Evolutionary conservation across 1,140 invertebrate genomes (phyloP), one percentile per base, ranked within the genome.

Genomic region (Prorops nasuta): DNA sequence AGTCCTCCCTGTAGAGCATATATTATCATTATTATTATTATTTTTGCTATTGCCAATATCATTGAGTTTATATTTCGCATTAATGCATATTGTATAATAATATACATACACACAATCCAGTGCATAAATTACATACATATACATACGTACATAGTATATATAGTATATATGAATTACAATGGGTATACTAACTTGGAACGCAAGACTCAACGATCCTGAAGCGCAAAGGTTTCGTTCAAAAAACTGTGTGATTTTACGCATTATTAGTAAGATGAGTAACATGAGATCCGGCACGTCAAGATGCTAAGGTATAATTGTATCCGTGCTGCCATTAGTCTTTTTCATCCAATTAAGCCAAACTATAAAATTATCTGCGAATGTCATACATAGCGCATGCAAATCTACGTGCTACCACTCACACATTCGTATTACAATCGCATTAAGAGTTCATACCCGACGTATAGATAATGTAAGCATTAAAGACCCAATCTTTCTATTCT

Each of bases 301-400:
- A 64, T 55, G 51, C 48, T 63, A 41, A 49, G 44, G 60, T 63
- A 64, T 57, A 63, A 57, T 50, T 72, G 51, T 69, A 67, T 57
- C 55, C 56, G 66, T 71, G 56, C 67, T 73, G 69, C 63, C 66
- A 66, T 69, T 71, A 73, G 59, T 52, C 48, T 71, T 59, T 56
- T 52, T 18, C 20, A 38, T 21, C 22, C 20, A 34, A 39, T 37
- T 24, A 59, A 64, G 50, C 57, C 49, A 56, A 62, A 64, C 38
- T 61, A 57, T 49, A 57, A 55, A 55, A 37, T 45, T 59, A 67
- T 61, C 15, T 16, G 24, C 17, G 31, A n/a, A 31, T 8, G 10
- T 32, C 10, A 19, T 14, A 37, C 41, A 42, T 31, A 38, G 15
- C 18, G 15, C 10, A 19, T 24, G 12, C 12, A 28, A 28, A 28